A percentile compares a stretch with the other conserved stretches of the same genome.
Evolutionary conservation across 2,113 vertebrate species (phyloP).

Genomic region (Cathartes aura): DNA sequence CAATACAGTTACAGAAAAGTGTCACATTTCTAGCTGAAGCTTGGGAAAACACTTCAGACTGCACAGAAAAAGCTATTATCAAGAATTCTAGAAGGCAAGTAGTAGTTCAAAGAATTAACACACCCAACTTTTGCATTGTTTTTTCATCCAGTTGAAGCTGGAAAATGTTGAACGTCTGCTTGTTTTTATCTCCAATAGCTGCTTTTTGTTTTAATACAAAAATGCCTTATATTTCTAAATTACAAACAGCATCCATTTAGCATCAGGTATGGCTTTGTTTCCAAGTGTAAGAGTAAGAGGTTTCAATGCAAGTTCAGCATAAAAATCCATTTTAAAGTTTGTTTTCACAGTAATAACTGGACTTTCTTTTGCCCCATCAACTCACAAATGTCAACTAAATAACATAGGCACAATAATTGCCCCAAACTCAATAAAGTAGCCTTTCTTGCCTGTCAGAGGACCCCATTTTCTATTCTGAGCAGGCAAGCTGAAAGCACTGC

Average conservation of each 20-base stretch:
- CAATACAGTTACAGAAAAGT: no score
- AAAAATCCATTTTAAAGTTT: not conserved
- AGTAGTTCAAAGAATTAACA: not conserved
- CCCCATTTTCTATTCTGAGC: slow-evolving; percentile 74
- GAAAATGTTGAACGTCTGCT: not conserved
- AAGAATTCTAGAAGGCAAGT: not conserved
- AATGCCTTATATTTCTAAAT: slow-evolving; percentile 38
- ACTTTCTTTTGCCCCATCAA: not conserved
- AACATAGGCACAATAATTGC: slow-evolving; percentile 33
- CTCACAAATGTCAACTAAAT: slow-evolving; percentile 28
- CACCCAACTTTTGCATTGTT: not conserved
- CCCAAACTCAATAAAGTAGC: slow-evolving; percentile 4
- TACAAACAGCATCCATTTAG: slow-evolving; percentile 31
- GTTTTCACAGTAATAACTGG: not conserved
- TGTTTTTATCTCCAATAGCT: slow-evolving; percentile 28
- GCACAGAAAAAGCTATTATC: not conserved
- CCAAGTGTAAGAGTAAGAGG: not conserved
- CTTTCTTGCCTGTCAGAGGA: slow-evolving; percentile 36
- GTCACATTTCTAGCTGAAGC: not conserved
- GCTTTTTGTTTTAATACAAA: not conserved
- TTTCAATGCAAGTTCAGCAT: not conserved
- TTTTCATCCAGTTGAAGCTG: not conserved
- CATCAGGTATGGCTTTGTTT: slow-evolving; percentile 26
- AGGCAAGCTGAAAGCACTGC: slow-evolving; percentile 64
- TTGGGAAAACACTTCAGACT: not conserved